Evolutionary conservation across 2,888 invertebrate species (phyloP), one percentile per base, ranked within the genome.

Genomic region (Agapostemon virescens): DNA sequence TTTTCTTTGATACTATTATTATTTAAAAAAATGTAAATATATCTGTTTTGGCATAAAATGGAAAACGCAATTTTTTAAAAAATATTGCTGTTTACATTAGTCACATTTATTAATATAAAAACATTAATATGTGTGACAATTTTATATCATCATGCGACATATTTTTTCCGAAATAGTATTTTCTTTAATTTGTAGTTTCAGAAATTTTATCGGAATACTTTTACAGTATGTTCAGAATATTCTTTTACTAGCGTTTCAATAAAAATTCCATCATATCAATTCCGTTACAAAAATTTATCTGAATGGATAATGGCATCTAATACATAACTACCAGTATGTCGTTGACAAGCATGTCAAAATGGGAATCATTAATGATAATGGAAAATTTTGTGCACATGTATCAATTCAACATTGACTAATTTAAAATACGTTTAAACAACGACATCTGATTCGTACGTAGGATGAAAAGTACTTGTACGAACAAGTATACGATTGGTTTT

Each of bases 401-500:
- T 55, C 20, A 30, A 3, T 5, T 20, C 3, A 61, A 33, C 9
- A 9, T 17, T 30, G 6, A 58, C 26, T 58, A 9, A 45, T 20
- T 45, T 26, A 5, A 55, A 30, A 61, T 20, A 7, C 20, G 17
- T 61, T 30, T 33, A 61, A 61, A 33, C 17, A 33, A 61, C 11
- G 2, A 15, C 61, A 69, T n/a, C 0, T 36, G 36, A 38, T 23
- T 36, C 30, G 0, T 58, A 84, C 38, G 0, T 52, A 85, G 85
- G 4, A 45, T 5, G 79, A 81, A 20, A 64, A 52, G 30, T 9
- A 49, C 0, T 0, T 72, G 0, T 72, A 82, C 17, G 69, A 71
- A 45, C 33, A 68, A 45, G 38, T 85, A 20, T 83, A 84, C 49
- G 73, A 79, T 49, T 84, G 84, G 83, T 38, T 5, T 6, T 71